Conservation (phyloP, 2,113 vertebrate species). For the Apaloderma vittatum region DNA sequence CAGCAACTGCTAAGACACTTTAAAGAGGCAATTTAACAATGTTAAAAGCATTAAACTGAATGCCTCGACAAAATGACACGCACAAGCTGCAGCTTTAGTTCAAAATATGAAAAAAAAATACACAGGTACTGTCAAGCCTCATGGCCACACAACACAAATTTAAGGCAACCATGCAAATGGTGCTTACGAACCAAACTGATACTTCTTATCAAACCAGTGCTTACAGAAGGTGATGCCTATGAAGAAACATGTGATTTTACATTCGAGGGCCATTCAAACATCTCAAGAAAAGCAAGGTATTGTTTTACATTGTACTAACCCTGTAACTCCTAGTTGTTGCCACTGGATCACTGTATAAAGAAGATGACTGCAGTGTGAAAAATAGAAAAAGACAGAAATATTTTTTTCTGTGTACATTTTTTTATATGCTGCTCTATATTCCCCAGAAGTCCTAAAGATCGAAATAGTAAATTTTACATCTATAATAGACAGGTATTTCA, state of each 20-base stretch:
- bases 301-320: conserved; percentile 78
- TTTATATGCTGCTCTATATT: neutral
- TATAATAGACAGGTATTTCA: neutral
- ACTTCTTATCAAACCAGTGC: conserved; percentile 86
- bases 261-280: neutral
- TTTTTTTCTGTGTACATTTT: neutral
- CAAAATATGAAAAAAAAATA: neutral
- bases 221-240: conserved; percentile 76
- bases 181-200: conserved; percentile 89
- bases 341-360: conserved; percentile 78
- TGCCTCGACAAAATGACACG: neutral
- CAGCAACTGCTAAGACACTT: neutral
- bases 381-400: neutral
- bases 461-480: neutral
- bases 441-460: neutral
- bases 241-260: conserved; percentile 37
- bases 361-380: conserved; percentile 74
- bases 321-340: conserved; percentile 76
- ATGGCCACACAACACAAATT: neutral
- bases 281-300: neutral
- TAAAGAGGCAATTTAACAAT: neutral
- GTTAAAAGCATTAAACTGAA: neutral
- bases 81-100: neutral
- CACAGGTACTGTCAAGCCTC: neutral
- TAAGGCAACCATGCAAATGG: conserved; percentile 39